Evolutionary conservation across 2,888 invertebrate species (phyloP).

Genomic region (Lottia scabra): DNA sequence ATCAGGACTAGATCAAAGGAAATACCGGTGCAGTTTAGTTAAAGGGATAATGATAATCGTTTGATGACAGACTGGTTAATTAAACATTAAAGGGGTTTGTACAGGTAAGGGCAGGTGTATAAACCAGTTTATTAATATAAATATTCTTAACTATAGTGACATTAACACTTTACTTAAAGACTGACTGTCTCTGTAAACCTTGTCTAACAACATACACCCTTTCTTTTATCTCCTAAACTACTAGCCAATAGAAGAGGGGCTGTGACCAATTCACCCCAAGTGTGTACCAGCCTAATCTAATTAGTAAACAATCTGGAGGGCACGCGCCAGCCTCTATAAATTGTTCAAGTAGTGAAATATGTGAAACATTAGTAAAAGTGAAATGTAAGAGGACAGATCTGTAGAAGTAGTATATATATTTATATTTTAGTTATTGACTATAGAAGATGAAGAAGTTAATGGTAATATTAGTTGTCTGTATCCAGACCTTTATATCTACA

Average conservation of each 20-base stretch:
- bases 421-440: neutral
- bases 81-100: neutral
- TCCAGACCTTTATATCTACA: too few relatives aligned
- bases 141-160: neutral
- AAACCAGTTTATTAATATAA: neutral
- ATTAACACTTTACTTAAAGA: neutral
- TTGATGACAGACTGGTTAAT: neutral
- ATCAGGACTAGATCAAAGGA: neutral
- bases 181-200: neutral
- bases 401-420: neutral
- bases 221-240: neutral
- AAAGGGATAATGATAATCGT: neutral
- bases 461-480: too few relatives aligned
- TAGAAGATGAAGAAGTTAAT: neutral
- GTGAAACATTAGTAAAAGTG: neutral
- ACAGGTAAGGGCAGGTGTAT: constrained; percentile 4
- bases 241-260: neutral
- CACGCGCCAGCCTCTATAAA: neutral
- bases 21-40: neutral
- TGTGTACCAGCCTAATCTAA: neutral
- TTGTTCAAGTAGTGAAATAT: neutral
- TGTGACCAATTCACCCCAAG: neutral
- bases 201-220: neutral
- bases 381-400: neutral
- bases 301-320: neutral